Percentiles rank a stretch among this genome's conserved stretches.
These are phyloP conservation scores for Phymatocera aterrima DNA, from an alignment of 2,888 invertebrate species.

Conservation along the genomic window DNA sequence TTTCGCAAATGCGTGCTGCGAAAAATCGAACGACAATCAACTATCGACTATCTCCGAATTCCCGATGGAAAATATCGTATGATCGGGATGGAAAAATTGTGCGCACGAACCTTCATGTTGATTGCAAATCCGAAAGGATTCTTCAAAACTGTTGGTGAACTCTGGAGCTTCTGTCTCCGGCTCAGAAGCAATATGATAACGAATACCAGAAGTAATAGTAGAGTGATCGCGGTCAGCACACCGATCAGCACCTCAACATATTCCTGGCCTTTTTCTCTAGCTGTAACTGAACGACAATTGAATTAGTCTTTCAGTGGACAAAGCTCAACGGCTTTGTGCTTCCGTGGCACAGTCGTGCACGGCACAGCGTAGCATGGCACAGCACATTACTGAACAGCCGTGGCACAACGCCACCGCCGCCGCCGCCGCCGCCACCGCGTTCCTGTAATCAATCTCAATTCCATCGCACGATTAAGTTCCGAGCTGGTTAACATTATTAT, in stretches of 20 bases:
- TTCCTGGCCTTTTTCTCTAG: conserved; percentile 77
- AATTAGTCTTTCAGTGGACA: conserved; percentile 25
- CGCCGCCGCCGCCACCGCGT: background rate
- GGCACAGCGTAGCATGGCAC: too few species aligned
- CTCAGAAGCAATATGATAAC: conserved; percentile 80
- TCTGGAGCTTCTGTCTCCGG: conserved; percentile 79
- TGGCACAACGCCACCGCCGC: too few species aligned
- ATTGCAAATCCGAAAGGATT: conserved; percentile 82
- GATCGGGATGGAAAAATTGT: background rate
- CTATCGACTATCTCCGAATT: too few species aligned
- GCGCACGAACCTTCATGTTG: conserved; percentile 80
- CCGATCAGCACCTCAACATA: conserved; percentile 81
- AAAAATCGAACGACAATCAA: too few species aligned
- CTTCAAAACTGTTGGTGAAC: conserved; percentile 79
- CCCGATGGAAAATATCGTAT: too few species aligned
- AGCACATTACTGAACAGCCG: too few species aligned
- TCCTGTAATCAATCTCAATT: conserved; percentile 33
- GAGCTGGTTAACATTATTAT: conserved; percentile 20
- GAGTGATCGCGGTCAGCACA: conserved; percentile 81
- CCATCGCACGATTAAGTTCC: conserved; percentile 28
- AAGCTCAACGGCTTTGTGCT: too few species aligned
- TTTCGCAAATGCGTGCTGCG: too few species aligned
- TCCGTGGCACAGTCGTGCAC: too few species aligned
- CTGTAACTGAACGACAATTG: conserved; percentile 74
- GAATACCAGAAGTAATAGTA: conserved; percentile 80